Evolutionary conservation across 2,888 invertebrate genomes (phyloP).

Genomic region (Catocala sponsa): DNA sequence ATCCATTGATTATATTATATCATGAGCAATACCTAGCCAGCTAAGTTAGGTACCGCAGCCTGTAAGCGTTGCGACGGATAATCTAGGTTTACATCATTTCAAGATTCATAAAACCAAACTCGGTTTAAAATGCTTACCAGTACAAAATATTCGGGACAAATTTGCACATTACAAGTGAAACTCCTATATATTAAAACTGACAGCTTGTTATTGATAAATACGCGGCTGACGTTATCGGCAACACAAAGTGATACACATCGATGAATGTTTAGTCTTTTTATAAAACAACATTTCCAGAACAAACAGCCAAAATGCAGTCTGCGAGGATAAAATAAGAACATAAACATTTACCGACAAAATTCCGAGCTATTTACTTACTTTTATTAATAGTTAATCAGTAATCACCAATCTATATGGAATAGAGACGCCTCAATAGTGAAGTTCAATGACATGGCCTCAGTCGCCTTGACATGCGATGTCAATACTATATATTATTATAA

Average conservation of each 20-base stretch:
- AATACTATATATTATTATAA: conserved; percentile 8
- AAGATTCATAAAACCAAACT: background rate
- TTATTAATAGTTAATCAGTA: background rate
- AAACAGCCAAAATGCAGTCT: background rate
- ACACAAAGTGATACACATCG: conserved; percentile 3
- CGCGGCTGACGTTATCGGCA: conserved; percentile 6
- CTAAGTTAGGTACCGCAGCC: too few species aligned
- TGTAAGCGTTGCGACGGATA: too few species aligned
- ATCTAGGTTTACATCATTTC: too few species aligned
- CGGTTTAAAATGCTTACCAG: background rate
- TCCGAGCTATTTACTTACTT: background rate
- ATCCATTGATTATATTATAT: too few species aligned
- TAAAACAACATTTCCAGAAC: background rate
- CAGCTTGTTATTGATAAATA: conserved; percentile 11
- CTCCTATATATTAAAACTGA: background rate
- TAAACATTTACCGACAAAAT: conserved; percentile 5
- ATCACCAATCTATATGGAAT: conserved; percentile 10
- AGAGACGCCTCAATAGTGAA: conserved; percentile 23
- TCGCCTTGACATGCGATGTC: conserved; percentile 43
- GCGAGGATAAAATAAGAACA: background rate
- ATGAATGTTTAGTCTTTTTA: background rate
- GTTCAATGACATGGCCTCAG: conserved; percentile 52
- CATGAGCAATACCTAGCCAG: too few species aligned
- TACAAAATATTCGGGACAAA: background rate
- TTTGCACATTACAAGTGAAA: background rate